Evolutionary conservation across 2,797 vertebrate species (phyloP).

Genomic region (Alcedo quadribrachys): DNA sequence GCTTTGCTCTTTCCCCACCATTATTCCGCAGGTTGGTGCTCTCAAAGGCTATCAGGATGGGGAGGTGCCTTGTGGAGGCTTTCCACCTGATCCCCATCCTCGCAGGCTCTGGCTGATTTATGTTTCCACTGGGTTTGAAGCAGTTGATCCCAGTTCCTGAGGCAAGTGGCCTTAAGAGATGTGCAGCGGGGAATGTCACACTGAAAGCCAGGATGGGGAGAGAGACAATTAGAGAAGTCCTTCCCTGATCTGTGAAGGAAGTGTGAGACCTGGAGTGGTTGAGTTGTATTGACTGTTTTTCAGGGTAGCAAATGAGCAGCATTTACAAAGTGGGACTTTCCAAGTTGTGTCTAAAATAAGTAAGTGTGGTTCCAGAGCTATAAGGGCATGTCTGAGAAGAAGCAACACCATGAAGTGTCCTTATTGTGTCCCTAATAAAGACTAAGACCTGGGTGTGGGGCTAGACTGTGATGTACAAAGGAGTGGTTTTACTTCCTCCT

Average conservation of each 20-base stretch:
- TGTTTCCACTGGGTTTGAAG: neutral
- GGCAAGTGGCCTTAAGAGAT: neutral
- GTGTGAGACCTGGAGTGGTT: accelerated
- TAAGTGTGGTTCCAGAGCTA: neutral
- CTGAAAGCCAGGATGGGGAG: neutral
- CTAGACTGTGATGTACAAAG: neutral
- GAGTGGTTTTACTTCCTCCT: neutral
- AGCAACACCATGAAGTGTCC: neutral
- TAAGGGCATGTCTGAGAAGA: neutral
- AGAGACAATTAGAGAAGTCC: neutral
- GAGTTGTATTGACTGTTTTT: neutral
- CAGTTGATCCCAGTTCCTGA: neutral
- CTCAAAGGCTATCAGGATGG: neutral
- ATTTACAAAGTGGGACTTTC: neutral
- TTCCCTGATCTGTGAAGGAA: neutral
- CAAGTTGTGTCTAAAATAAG: neutral
- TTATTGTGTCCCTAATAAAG: neutral
- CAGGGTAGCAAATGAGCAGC: neutral
- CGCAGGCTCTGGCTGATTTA: neutral
- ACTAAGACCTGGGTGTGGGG: neutral
- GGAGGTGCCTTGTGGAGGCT: neutral
- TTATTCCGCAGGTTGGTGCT: neutral
- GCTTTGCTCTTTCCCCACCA: neutral
- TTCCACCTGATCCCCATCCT: neutral
- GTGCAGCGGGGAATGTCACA: neutral